phyloP scores from a whole-genome alignment of 2,888 invertebrate species.

The Erannis defoliaria region DNA sequence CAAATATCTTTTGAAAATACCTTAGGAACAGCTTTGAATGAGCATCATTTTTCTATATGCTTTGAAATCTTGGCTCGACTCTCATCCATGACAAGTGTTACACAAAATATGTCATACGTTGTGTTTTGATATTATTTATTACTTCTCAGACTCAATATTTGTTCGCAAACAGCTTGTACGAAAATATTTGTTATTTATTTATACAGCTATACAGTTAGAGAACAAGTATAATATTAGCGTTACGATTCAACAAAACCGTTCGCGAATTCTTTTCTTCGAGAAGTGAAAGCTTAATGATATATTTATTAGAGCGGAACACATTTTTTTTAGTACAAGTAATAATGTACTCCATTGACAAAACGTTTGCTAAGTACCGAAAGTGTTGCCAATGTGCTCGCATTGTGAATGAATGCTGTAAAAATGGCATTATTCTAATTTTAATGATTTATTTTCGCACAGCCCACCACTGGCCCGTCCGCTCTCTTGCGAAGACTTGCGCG shows the following conservation, averaged over 20 bases:
- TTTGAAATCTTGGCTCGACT: slow-evolving; percentile 22
- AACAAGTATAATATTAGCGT: slow-evolving; percentile 51
- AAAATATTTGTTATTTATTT: slow-evolving; percentile 37
- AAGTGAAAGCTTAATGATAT: slow-evolving; percentile 79
- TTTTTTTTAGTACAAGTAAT: slow-evolving; percentile 50
- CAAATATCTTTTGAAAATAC: neutral
- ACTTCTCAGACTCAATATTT: slow-evolving; percentile 23
- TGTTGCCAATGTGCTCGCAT: slow-evolving; percentile 31
- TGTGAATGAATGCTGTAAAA: slow-evolving; percentile 54
- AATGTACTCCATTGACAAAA: slow-evolving; percentile 59
- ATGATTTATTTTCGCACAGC: slow-evolving; percentile 71
- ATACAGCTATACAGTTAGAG: slow-evolving; percentile 52
- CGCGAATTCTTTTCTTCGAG: slow-evolving; percentile 68
- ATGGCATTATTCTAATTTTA: slow-evolving; percentile 61
- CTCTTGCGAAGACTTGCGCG: slow-evolving; percentile 68
- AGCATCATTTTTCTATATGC: slow-evolving; percentile 9
- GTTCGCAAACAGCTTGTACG: slow-evolving; percentile 26
- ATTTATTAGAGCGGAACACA: slow-evolving; percentile 75
- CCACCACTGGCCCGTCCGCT: slow-evolving; percentile 60
- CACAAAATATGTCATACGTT: slow-evolving; percentile 9
- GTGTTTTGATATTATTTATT: slow-evolving; percentile 19
- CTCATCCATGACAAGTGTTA: slow-evolving; percentile 11
- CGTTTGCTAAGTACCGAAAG: slow-evolving; percentile 35
- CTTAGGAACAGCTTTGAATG: neutral
- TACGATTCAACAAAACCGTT: slow-evolving; percentile 52